Evolutionary conservation across 2,113 vertebrate genomes (phyloP), one percentile per base, ranked within the genome.

Genomic region (Engystomops pustulosus): DNA sequence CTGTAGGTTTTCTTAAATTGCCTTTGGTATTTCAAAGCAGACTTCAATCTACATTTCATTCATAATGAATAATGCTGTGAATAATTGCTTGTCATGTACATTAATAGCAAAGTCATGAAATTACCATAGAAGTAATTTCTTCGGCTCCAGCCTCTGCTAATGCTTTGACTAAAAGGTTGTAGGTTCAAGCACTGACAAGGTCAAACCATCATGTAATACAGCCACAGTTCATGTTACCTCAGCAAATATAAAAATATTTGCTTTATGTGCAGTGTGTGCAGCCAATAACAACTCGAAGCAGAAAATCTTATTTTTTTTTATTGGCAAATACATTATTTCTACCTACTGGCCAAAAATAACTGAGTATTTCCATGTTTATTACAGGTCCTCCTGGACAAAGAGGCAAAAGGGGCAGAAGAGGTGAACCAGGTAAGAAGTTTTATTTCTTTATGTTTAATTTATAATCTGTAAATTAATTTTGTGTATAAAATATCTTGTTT

Each of bases 381-480:
- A 86, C 90, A 99, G 98, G 98, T 89, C 97, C 97, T 92, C 96
- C 96, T 0, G 98, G 98, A 83, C 99, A 99, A 91, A 93, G 97
- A 90, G 98, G 98, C 90, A 97, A 98, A 92, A 93, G 96, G 86
- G 98, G 98, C 87, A 95, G 96, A 90, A 95, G 97, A 93, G 98
- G 98, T 92, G 97, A 98, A 89, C 94, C 95, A 69, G 97, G 98
- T 99, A 93, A 93, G 15, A n/a, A n/a, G n/a, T n/a, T n/a, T n/a
- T n/a, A n/a, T n/a, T n/a, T n/a, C n/a, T n/a, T n/a, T n/a, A n/a
- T n/a, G n/a, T n/a, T n/a, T n/a, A n/a, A n/a, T n/a, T n/a, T n/a
- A n/a, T n/a, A n/a, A n/a, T n/a, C n/a, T n/a, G n/a, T n/a, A n/a
- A n/a, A n/a, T n/a, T n/a, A n/a, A n/a, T n/a, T n/a, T n/a, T n/a